Evolutionary conservation across 2,888 invertebrate genomes (phyloP).

Genomic region (Lobophora halterata): DNA sequence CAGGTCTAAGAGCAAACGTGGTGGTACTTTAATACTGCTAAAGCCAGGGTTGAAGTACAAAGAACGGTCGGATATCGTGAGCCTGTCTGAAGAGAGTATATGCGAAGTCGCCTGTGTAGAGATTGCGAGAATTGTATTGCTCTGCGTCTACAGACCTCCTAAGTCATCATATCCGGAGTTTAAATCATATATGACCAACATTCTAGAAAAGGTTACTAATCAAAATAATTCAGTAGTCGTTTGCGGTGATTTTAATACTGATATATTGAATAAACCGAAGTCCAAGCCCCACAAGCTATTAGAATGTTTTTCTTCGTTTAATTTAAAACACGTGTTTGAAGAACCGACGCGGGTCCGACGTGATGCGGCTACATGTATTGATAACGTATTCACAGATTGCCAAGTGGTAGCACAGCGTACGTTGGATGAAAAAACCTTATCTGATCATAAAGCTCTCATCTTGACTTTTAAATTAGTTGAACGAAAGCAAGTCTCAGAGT

Average conservation of each 20-base stretch:
- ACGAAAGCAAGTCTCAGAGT: too few species aligned
- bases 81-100: neutral
- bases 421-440: neutral
- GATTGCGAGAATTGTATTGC: neutral
- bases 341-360: neutral
- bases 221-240: neutral
- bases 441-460: slow-evolving; percentile 9
- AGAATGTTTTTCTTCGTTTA: neutral
- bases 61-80: neutral
- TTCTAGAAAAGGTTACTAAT: neutral
- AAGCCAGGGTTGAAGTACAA: neutral
- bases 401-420: neutral
- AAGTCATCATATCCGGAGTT: neutral
- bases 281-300: neutral
- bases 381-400: neutral
- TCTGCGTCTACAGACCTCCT: neutral
- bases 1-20: neutral
- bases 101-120: neutral
- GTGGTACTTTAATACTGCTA: neutral
- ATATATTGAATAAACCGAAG: neutral
- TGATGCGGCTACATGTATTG: neutral
- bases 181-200: neutral
- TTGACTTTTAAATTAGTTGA: too few species aligned
- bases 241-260: neutral
- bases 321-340: neutral